Base-by-base conservation (phyloP, 2,888 invertebrate species). In the Amiota mariae region DNA sequence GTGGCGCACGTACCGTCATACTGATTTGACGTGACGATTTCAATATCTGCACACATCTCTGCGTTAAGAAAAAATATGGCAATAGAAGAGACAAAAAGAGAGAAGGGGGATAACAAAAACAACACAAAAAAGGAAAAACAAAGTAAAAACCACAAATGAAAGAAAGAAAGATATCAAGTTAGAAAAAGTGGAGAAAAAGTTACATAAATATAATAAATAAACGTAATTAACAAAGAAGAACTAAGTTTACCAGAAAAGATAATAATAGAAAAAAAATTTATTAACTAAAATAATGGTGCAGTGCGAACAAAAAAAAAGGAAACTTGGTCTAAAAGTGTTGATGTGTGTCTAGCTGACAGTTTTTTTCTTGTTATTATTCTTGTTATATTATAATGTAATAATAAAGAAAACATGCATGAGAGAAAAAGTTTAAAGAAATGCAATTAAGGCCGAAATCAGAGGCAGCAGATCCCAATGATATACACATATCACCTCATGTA, bases 21-120 rank as follows among this genome's bases (percentile, higher is more conserved):
- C 95, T 95, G 88, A 96, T 91, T 90, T 95, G 95, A 84, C 95
- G 93, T 90, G 95, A 96, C 78, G 96, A 95, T 91, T 96, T 96
- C 90, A 96, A 92, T 94, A 96, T 96, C 96, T 96, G 92, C 78
- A 92, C 90, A 90, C 90, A 90, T 89, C 89, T 89, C 90, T 90
- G 89, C 88, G 85, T 89, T 88, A 89, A 89, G 89, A 90, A 90
- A 89, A 89, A 90, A 89, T 89, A 87, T 89, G 89, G 89, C 89
- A 89, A 89, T 89, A 89, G 89, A 89, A 89, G 88, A 89, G 88
- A 89, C 88, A 87, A 88, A 87, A 86, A 87, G 84, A 87, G 83
- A 88, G 85, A 88, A 81, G 82, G 82, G 80, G 85, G 81, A 85
- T 82, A 87, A 81, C 84, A 85, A 72, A 51, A 76, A 78, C 68